A percentile compares a stretch with the other conserved stretches of the same genome.
Conservation (phyloP, 2,113 vertebrate genomes). For the Centrocercus urophasianus region DNA sequence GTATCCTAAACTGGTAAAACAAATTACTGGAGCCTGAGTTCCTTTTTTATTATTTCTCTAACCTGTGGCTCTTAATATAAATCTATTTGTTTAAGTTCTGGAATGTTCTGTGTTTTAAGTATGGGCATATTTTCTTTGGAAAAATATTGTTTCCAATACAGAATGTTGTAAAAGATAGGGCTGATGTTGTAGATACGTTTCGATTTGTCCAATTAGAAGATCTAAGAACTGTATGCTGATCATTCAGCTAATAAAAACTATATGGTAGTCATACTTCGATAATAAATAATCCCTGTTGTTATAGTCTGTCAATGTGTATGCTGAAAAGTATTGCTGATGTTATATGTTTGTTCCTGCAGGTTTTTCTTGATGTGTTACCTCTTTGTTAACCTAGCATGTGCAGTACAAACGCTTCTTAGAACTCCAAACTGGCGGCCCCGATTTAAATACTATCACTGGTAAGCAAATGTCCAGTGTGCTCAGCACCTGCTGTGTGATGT, state of each 20-base stretch:
- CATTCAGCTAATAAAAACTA: neutral
- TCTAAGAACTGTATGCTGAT: neutral
- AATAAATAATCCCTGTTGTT: constrained; percentile 82
- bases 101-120: neutral
- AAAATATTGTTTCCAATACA: neutral
- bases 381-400: constrained; percentile 97
- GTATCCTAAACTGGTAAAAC: neutral
- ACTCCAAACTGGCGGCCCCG: constrained; percentile 98
- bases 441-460: constrained; percentile 98
- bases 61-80: neutral
- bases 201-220: neutral
- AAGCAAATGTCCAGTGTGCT: constrained; percentile 13
- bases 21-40: neutral
- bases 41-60: neutral
- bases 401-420: constrained; percentile 93
- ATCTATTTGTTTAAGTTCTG: neutral
- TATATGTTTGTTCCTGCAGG: constrained; percentile 73
- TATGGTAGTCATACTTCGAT: neutral
- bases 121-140: neutral
- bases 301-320: neutral
- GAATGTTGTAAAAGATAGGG: neutral
- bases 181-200: neutral
- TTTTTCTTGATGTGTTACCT: constrained; percentile 99
- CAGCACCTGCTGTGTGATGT: rapidly evolving
- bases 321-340: neutral